Evolutionary conservation across 1,140 invertebrate species (phyloP), one percentile per base, ranked within the genome.

Genomic region (Ericerus pela): DNA sequence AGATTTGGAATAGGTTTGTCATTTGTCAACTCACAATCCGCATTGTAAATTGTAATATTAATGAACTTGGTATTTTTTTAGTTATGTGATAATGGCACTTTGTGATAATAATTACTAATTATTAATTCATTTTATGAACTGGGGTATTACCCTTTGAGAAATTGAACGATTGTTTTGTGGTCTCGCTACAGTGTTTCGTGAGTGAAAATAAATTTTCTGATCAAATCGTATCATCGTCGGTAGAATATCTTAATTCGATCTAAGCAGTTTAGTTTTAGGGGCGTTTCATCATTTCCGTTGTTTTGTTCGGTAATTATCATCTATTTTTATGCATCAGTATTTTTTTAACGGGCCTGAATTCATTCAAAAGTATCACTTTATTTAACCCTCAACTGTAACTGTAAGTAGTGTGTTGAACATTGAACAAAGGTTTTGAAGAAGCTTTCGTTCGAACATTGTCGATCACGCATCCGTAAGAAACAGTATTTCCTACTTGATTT

Each of bases 11-110:
- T n/a, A n/a, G n/a, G n/a, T n/a, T n/a, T n/a, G n/a, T n/a, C n/a
- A n/a, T n/a, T n/a, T n/a, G n/a, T n/a, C n/a, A n/a, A n/a, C n/a
- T n/a, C n/a, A n/a, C n/a, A n/a, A n/a, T n/a, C n/a, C n/a, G n/a
- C n/a, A n/a, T n/a, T n/a, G n/a, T n/a, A n/a, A n/a, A n/a, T n/a
- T n/a, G n/a, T n/a, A n/a, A n/a, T n/a, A n/a, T n/a, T n/a, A n/a
- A n/a, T n/a, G n/a, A n/a, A n/a, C n/a, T n/a, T n/a, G n/a, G n/a
- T n/a, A n/a, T n/a, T n/a, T n/a, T n/a, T n/a, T n/a, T n/a, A n/a
- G n/a, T n/a, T n/a, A n/a, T 47, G 41, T 47, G 41, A 47, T 47
- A 47, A 47, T 47, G 41, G 41, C 41, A 24, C 26, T 47, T 22
- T 47, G 20, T 47, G 41, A 47, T 47, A 47, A 24, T 22, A 41